Percentiles rank a stretch among this genome's conserved stretches.
phyloP scores from a whole-genome alignment of 2,797 vertebrate species.

The Sebastes hubbsi region DNA sequence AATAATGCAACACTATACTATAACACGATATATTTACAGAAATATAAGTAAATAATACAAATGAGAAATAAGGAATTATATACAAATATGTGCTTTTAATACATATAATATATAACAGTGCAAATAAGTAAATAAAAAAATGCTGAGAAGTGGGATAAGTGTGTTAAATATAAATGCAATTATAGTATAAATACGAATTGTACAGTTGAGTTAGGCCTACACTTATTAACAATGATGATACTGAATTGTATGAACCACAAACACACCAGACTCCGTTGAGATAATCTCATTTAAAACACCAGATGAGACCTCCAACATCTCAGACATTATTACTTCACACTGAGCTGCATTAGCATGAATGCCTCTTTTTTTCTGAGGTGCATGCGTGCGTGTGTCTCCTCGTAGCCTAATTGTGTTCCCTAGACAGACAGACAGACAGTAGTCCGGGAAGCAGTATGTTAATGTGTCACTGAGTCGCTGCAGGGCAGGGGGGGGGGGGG shows the following conservation, averaged over 20 bases:
- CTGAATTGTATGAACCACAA: not conserved
- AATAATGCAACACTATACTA: no score
- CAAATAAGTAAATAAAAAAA: no score
- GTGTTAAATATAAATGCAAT: no score
- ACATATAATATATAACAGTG: no score
- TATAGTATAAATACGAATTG: no score
- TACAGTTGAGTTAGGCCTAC: no score
- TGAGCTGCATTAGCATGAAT: conserved; percentile 22
- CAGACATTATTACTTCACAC: conserved; percentile 1
- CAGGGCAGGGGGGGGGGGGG: conserved; percentile 66
- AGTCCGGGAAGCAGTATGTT: conserved; percentile 73
- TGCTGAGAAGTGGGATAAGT: no score
- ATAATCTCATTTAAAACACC: not conserved
- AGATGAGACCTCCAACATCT: not conserved
- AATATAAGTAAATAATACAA: no score
- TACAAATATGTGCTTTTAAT: no score
- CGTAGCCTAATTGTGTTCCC: conserved; percentile 58
- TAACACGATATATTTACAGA: accelerated
- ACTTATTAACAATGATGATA: not conserved
- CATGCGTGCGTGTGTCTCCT: conserved; percentile 28
- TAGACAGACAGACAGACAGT: conserved; percentile 70
- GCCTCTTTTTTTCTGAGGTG: not conserved
- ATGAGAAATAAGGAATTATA: no score
- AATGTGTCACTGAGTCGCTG: conserved; percentile 77
- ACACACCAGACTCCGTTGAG: not conserved